Percentiles rank a stretch among this genome's conserved stretches.
phyloP scores from a whole-genome alignment of 2,113 vertebrate genomes.

The Narcine bancroftii region DNA sequence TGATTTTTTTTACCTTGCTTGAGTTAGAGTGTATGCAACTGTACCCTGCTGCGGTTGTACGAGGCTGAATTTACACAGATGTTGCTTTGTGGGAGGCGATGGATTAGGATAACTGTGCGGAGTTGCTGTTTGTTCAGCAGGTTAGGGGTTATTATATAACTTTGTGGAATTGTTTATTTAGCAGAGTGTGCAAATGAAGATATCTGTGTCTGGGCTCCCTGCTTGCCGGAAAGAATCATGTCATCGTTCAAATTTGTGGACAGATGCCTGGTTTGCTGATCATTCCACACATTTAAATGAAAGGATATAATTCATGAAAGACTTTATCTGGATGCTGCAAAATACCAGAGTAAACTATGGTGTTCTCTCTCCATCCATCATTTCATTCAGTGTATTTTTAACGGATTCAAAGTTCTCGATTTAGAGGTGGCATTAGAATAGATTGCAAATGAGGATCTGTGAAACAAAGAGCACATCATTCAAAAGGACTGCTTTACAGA shows the following conservation, averaged over 20 bases:
- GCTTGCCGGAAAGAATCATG: neutral
- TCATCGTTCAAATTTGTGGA: constrained; percentile 2
- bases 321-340: constrained; percentile 8
- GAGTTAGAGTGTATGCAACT: neutral
- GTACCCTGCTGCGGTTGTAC: neutral
- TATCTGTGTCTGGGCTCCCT: neutral
- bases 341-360: neutral
- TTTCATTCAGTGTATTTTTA: neutral
- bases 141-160: neutral
- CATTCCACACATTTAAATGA: neutral
- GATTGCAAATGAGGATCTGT: neutral
- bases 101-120: neutral
- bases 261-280: constrained; percentile 25
- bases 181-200: neutral
- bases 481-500: neutral
- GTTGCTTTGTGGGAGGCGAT: neutral
- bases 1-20: neutral
- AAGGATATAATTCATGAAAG: constrained; percentile 26
- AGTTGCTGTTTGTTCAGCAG: constrained; percentile 22
- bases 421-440: neutral
- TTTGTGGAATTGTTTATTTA: constrained; percentile 9
- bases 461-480: neutral
- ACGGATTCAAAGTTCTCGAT: neutral
- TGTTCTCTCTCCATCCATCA: neutral
- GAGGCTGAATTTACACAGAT: neutral